Evolutionary conservation across 2,113 vertebrate species (phyloP).

Genomic region (Pica pica): DNA sequence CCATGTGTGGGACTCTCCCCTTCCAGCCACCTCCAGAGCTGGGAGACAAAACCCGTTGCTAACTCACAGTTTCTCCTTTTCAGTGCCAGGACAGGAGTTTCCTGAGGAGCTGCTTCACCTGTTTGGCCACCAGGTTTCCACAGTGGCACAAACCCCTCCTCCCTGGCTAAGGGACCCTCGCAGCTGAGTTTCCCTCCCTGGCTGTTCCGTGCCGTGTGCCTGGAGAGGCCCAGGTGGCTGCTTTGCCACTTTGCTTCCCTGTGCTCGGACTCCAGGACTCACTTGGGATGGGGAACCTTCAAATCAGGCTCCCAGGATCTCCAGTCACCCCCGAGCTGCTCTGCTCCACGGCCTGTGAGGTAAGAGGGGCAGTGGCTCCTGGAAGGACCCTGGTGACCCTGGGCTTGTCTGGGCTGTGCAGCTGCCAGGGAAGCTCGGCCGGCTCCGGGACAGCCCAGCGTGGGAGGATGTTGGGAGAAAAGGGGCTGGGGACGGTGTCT

Average conservation of each 20-base stretch:
- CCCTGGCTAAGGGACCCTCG: neutral
- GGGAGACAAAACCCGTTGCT: neutral
- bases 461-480: rapidly evolving
- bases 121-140: neutral
- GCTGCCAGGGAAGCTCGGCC: neutral
- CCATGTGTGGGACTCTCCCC: rapidly evolving
- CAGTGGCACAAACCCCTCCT: rapidly evolving
- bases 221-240: neutral
- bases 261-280: neutral
- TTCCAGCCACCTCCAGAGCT: neutral
- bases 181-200: neutral
- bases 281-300: neutral
- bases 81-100: neutral
- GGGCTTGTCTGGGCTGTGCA: neutral
- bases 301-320: neutral
- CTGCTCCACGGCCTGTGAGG: neutral
- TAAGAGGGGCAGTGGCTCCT: neutral
- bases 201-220: neutral
- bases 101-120: neutral
- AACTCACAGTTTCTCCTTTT: neutral
- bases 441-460: neutral
- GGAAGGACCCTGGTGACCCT: neutral
- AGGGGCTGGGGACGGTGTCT: rapidly evolving
- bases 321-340: neutral
- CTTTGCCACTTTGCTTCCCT: neutral